Evolutionary conservation across 2,113 vertebrate genomes (phyloP).

Genomic region (Malurus elegans): DNA sequence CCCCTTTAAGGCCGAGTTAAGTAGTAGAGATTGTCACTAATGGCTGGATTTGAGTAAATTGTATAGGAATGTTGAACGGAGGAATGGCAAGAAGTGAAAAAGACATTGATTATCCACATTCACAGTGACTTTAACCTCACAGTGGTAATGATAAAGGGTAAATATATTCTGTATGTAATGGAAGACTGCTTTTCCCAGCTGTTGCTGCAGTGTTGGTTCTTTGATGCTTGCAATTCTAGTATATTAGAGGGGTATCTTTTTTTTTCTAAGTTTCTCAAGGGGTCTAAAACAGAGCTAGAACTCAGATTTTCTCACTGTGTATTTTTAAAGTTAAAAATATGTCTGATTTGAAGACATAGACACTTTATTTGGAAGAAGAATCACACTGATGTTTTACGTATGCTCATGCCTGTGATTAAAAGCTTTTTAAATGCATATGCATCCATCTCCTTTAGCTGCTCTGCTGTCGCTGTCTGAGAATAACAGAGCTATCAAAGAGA

Average conservation of each 20-base stretch:
- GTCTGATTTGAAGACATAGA: background rate
- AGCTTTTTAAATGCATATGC: background rate
- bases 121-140: background rate
- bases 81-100: background rate
- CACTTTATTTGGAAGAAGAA: background rate
- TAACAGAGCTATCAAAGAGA: constrained; percentile 65
- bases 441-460: constrained; percentile 52
- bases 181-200: background rate
- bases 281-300: background rate
- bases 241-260: background rate
- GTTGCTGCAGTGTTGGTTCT: background rate
- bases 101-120: background rate
- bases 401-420: constrained; percentile 40
- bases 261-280: background rate
- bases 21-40: background rate
- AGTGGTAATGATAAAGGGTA: background rate
- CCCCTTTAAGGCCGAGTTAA: background rate
- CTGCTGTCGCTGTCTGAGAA: constrained; percentile 51
- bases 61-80: background rate
- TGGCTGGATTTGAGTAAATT: background rate
- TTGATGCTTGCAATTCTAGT: background rate
- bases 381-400: background rate
- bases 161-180: background rate
- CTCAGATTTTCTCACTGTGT: background rate
- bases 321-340: background rate